Conservation (phyloP, 30 jellyfish, hydroid and myxozoan genomes). For the Catostylus mosaicus region DNA sequence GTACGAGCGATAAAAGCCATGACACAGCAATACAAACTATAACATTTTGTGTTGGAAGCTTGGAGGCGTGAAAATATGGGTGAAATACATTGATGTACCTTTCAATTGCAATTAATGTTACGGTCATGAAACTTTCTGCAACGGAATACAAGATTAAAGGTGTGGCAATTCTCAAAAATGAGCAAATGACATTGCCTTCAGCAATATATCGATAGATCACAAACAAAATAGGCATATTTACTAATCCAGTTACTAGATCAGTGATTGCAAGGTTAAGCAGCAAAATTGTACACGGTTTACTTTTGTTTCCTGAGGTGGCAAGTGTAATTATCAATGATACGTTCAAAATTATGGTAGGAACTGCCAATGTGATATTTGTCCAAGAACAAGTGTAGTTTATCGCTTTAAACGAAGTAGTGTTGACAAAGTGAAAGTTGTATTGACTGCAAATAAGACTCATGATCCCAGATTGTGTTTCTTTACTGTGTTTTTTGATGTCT, state of each 20-base stretch:
- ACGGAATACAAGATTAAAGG: conserved; percentile 13
- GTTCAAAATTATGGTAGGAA: conserved; percentile 23
- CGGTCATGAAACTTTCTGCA: conserved; percentile 10
- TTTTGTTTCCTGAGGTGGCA: conserved; percentile 9
- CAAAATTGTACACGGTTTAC: conserved; percentile 24
- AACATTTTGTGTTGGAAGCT: background rate
- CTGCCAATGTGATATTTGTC: background rate
- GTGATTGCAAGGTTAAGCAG: conserved; percentile 34
- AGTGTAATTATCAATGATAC: background rate
- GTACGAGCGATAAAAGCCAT: conserved; percentile 3
- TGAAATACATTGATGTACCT: conserved; percentile 14
- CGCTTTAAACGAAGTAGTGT: conserved; percentile 4
- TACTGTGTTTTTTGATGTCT: too few relatives aligned
- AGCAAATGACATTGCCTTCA: conserved; percentile 24
- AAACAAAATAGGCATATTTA: conserved; percentile 2
- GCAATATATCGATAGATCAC: conserved; percentile 2
- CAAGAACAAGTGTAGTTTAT: conserved; percentile 20
- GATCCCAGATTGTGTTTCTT: background rate
- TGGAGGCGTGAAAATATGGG: conserved; percentile 1
- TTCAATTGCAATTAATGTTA: conserved; percentile 26
- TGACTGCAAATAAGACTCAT: background rate
- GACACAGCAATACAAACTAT: background rate
- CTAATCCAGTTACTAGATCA: conserved; percentile 31
- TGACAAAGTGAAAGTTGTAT: background rate
- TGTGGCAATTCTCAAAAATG: background rate